Conservation (phyloP, 1,140 invertebrate genomes). For the Marisa cornuarietis region DNA sequence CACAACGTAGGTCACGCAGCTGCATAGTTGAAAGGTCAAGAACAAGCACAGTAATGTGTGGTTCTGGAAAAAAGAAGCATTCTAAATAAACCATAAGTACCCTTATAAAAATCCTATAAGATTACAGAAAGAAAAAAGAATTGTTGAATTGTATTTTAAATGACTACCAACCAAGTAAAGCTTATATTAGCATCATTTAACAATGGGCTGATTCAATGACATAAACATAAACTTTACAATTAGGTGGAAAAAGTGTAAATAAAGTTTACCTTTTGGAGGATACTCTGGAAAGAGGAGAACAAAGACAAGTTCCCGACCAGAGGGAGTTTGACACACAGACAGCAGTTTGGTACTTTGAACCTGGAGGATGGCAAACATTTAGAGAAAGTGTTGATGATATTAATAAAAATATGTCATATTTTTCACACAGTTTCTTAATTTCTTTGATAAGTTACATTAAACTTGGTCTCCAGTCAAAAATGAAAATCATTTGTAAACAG, state of each 20-base stretch:
- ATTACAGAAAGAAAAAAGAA: too few species aligned
- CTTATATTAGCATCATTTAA: neutral
- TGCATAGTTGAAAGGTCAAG: conserved; percentile 39
- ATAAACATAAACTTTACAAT: neutral
- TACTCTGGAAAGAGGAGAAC: conserved; percentile 44
- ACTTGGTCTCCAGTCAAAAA: neutral
- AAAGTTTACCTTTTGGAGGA: conserved; percentile 46
- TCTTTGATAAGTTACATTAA: too few species aligned
- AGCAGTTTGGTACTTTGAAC: conserved; percentile 42
- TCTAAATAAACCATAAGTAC: neutral
- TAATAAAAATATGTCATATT: neutral
- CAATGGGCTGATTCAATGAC: neutral
- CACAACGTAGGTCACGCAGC: conserved; percentile 38
- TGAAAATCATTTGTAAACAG: neutral
- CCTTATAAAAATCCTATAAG: neutral
- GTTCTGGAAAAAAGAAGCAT: conserved; percentile 28
- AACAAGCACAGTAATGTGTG: conserved; percentile 41
- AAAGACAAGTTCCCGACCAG: conserved; percentile 41
- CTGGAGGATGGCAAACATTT: conserved; percentile 27
- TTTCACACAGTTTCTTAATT: neutral
- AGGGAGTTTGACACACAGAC: conserved; percentile 26
- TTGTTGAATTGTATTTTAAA: neutral
- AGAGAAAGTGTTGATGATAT: neutral
- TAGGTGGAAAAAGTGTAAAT: neutral
- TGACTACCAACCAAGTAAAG: neutral